phyloP scores from a whole-genome alignment of 1,140 invertebrate genomes.

The Araneus ventricosus region DNA sequence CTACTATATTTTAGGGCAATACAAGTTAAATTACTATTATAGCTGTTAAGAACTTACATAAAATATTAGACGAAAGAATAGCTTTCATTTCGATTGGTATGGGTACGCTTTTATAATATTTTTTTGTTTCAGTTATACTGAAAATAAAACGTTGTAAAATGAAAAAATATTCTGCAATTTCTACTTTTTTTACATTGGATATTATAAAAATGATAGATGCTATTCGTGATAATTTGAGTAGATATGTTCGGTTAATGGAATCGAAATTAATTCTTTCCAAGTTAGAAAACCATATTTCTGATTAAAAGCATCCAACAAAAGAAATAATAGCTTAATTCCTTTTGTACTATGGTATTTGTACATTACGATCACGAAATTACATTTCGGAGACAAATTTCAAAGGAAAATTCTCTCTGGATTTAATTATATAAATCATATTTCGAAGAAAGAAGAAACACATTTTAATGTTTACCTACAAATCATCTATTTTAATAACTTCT shows the following conservation, averaged over 20 bases:
- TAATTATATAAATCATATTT: background rate
- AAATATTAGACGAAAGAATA: too few species aligned
- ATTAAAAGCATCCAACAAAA: background rate
- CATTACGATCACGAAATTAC: background rate
- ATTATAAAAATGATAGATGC: conserved; percentile 31
- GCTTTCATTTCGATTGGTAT: background rate
- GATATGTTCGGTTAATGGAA: conserved; percentile 24
- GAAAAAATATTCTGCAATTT: background rate
- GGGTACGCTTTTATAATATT: background rate
- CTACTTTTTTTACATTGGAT: background rate
- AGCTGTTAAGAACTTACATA: too few species aligned
- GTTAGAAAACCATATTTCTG: background rate
- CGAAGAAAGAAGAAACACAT: background rate
- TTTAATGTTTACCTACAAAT: background rate
- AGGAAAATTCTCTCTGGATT: background rate
- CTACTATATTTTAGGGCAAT: too few species aligned
- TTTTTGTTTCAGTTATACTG: background rate
- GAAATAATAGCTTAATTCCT: background rate
- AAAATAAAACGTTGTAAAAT: background rate
- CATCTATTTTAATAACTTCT: background rate
- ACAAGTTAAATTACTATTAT: too few species aligned
- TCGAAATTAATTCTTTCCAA: background rate
- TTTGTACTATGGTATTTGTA: conserved; percentile 54
- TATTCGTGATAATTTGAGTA: conserved; percentile 2
- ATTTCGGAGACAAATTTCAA: background rate